Conservation (phyloP, 2,113 vertebrate species). For the Larimichthys polyactis region DNA sequence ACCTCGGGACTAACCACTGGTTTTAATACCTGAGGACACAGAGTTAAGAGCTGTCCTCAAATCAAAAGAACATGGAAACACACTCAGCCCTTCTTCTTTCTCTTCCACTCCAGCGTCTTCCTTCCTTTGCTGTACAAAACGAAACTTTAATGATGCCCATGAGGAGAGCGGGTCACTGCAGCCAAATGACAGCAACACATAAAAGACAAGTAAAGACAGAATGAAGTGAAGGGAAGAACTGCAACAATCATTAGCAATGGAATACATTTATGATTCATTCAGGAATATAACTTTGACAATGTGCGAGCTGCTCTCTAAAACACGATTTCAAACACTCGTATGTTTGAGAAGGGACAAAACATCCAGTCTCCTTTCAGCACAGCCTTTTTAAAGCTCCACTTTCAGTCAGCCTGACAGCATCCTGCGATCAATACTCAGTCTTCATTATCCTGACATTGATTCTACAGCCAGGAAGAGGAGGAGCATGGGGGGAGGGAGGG, state of each 20-base stretch:
- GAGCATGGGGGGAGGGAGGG: background rate
- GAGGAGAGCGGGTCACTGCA: constrained; percentile 22
- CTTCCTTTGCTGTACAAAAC: constrained; percentile 22
- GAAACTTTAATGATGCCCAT: constrained; percentile 28
- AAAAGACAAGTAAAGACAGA: background rate
- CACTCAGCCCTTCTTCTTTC: background rate
- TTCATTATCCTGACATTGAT: constrained; percentile 60
- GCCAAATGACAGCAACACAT: background rate
- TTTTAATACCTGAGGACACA: constrained; percentile 90
- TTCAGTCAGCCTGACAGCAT: constrained; percentile 25
- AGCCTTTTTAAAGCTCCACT: constrained; percentile 12
- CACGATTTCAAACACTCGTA: background rate
- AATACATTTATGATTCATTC: background rate
- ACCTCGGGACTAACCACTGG: constrained; percentile 90
- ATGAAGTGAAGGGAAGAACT: too few species aligned
- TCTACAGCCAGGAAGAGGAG: constrained; percentile 54
- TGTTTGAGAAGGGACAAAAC: background rate
- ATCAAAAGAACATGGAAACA: constrained; percentile 45
- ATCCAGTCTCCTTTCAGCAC: background rate
- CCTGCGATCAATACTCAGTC: constrained; percentile 59
- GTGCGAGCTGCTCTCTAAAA: background rate
- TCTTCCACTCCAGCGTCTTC: background rate
- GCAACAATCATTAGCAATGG: background rate
- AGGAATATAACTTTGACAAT: too few species aligned
- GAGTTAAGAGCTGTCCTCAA: constrained; percentile 42